Base-by-base conservation (phyloP, 1,140 invertebrate genomes). In the Bathynomus jamesi region DNA sequence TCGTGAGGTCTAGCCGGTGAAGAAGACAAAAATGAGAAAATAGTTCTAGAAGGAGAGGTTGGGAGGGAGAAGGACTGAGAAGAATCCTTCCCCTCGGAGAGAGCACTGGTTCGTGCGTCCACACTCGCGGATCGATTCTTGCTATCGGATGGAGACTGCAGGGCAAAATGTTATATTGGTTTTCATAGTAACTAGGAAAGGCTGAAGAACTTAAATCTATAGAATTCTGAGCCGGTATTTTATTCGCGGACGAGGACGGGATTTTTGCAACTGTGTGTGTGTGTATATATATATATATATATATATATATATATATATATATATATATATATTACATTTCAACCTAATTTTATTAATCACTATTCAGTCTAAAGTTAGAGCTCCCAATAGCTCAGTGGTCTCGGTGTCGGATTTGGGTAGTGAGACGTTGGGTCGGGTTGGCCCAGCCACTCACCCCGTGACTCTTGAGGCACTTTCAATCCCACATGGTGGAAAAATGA, bases 21-120 rank as follows among this genome's bases (percentile, higher is more conserved):
- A 25, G 71, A 71, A 32, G 75, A 28, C 28, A 71, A 46, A 32
- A 64, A 32, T 25, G 69, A 69, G 61, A 80, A 68, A 28, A 79
- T 80, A 17, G 79, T 79, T 61, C 78, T 72, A 30, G 69, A 61
- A n/a, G 78, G 67, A 30, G 75, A 73, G 40, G 68, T 71, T 10
- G 69, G 73, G 29, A 70, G 64, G 30, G 72, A 72, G 31, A 73
- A 60, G n/a, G 71, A 73, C 7, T 53, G 13, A 1, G 40, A 11
- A 53, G 13, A 17, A 17, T 53, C 40, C 21, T 11, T 11, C 13
- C 11, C 2, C 21, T 3, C 2, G 21, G 40, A 5, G 21, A 21
- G 21, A 53, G 21, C 40, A 3, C 21, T 5, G 40, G 40, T 53
- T 11, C 21, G 13, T 53, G 40, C 21, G 13, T 21, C 40, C 1